Evolutionary conservation across 2,797 vertebrate genomes (phyloP), one percentile per base, ranked within the genome.

Genomic region (Siniperca obscura): DNA sequence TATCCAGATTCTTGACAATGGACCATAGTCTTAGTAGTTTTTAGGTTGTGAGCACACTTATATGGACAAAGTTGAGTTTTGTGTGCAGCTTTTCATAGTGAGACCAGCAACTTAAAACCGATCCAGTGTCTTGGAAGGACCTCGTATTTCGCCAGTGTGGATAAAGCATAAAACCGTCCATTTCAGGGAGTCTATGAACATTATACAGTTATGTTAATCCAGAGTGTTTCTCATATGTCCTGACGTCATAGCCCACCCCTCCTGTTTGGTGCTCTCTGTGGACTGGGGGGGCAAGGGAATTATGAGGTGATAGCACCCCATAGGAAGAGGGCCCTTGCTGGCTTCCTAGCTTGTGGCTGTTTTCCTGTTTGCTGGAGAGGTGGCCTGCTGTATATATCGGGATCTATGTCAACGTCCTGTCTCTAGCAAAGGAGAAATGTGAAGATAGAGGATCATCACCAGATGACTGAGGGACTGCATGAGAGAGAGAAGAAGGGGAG

Each of bases 401-500:
- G 81, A 38, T 65, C 74, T 89, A 55, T 76, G 82, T 92, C 85
- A 91, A 92, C 91, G 94, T 93, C 92, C 92, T 89, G 88, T 79
- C 30, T 73, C 40, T 79, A 78, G 78, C 71, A 36, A 53, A 74
- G 57, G 30, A 27, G 59, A 62, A 72, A 71, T 55, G 56, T 77
- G 57, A 78, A 36, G 79, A 70, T 60, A 27, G 46, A 60, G 57
- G 62, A 79, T 62, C 61, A 36, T 79, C 83, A 74, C 66, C 40
- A 74, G 50, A 65, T 7, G 12, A 73, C 42, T 13, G 25, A 56
- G 30, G 27, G 64, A 38, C 22, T 70, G 3, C 30, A 30, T 30
- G 30, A 30, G 30, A 30, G 30, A 36, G 36, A 7, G 7, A 36
- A 36, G 36, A 36, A 36, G 7, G 36, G 36, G 36, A 36, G 36